These are phyloP conservation scores for Tiliqua scincoides DNA, from an alignment of 2,113 vertebrate species.

Conservation along the genomic window DNA sequence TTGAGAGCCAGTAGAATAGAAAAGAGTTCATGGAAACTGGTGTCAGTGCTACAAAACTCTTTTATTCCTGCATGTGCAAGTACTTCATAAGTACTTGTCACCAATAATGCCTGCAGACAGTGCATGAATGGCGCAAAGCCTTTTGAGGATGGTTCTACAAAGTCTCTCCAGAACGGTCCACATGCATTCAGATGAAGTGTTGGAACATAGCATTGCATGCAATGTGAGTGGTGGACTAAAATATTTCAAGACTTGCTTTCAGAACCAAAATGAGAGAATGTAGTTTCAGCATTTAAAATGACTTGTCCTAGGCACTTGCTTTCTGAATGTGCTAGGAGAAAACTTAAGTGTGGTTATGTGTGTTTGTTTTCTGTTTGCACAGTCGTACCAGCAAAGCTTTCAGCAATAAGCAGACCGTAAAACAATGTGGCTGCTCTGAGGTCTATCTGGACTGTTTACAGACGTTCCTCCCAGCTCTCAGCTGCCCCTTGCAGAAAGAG, in stretches of 20 bases:
- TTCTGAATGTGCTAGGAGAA: not conserved
- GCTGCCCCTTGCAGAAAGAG: constrained; percentile 92
- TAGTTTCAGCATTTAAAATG: not conserved
- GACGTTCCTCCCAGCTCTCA: constrained; percentile 93
- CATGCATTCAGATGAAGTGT: not conserved
- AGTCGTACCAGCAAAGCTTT: constrained; percentile 99
- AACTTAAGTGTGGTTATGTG: not conserved
- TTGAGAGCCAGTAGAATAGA: not conserved
- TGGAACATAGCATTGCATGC: not conserved
- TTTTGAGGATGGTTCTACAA: not conserved
- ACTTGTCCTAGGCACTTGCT: not conserved
- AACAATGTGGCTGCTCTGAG: constrained; percentile 94
- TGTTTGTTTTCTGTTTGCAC: constrained; percentile 41
- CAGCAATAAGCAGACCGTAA: constrained; percentile 99
- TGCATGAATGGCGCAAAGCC: not conserved
- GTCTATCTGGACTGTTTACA: constrained; percentile 96
- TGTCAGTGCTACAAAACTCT: not conserved
- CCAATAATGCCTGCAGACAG: not conserved
- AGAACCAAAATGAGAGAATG: not conserved
- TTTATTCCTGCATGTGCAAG: not conserved
- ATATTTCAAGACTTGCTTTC: constrained; percentile 11
- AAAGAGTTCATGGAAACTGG: not conserved
- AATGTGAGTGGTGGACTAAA: not conserved
- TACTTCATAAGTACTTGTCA: not conserved
- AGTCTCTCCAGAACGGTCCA: not conserved